phyloP scores from a whole-genome alignment of 2,888 invertebrate species.

The Unio delphinus region DNA sequence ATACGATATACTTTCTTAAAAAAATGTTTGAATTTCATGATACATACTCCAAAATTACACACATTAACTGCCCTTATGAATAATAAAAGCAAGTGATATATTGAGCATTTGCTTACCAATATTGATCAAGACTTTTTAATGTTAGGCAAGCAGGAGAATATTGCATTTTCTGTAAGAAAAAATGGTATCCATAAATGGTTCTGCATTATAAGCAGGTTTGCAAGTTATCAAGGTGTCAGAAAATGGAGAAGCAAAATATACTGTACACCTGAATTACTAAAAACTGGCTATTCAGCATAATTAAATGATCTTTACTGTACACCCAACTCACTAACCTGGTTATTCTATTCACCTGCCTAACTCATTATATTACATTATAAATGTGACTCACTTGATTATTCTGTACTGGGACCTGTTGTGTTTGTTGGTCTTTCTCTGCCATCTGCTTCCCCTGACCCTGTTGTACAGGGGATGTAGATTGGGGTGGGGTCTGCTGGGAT shows the following conservation, averaged over 20 bases:
- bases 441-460: constrained; percentile 7
- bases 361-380: background rate
- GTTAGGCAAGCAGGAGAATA: too few relatives aligned
- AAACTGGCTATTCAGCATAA: background rate
- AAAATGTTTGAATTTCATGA: too few relatives aligned
- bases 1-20: too few relatives aligned
- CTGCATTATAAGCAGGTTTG: too few relatives aligned
- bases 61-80: too few relatives aligned
- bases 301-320: background rate
- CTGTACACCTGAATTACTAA: background rate
- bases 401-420: constrained; percentile 39
- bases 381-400: constrained; percentile 48
- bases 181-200: too few relatives aligned
- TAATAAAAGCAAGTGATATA: too few relatives aligned
- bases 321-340: background rate
- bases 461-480: constrained; percentile 40
- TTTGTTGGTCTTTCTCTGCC: background rate
- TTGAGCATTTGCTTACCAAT: too few relatives aligned
- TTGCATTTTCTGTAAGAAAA: too few relatives aligned
- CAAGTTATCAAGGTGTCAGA: too few relatives aligned
- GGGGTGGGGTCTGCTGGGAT: constrained; percentile 19
- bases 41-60: too few relatives aligned
- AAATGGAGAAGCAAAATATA: background rate
- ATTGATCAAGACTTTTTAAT: too few relatives aligned
- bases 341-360: background rate